Evolutionary conservation across 2,888 invertebrate species (phyloP), one percentile per base, ranked within the genome.

Genomic region (Neocrepidodera transversa): DNA sequence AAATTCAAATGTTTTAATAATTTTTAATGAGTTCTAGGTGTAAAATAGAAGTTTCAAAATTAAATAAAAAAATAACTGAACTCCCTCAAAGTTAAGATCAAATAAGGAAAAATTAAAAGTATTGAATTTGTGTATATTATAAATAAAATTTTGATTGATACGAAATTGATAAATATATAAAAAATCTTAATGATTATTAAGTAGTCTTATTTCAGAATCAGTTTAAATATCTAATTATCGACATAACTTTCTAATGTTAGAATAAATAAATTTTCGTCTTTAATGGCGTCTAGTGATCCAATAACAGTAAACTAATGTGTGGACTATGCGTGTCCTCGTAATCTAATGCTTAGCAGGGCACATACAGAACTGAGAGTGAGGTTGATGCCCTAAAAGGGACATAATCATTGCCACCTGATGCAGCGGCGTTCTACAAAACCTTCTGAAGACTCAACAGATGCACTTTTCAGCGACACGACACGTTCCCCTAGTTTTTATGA

Each of bases 371-470:
- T 51, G 32, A 36, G 53, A 35, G 30, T 23, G 48, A 58, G 58
- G 58, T 58, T 58, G 58, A 47, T 53, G 58, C 58, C 47, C 58
- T 52, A 58, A 52, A 36, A 51, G 47, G 51, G 45, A 58, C 51
- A 58, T 52, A 58, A 52, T 52, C 38, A 52, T 51, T 45, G 35
- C 52, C 52, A 58, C 58, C 58, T 58, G 58, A 49, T 49, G 32
- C 20, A 35, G 35, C 35, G 35, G 49, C 49, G 32, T 56, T 48
- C 40, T 32, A 49, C 28, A 56, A 55, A 56, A 17, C 56, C 42
- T 32, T 36, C 35, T n/a, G 32, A 56, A 49, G 56, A 42, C 42
- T 56, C 23, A 56, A 49, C 56, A 49, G 56, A 56, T 56, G 49
- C 56, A 56, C 56, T 56, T 56, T 56, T 56, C 48, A 49, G 40